phyloP scores from a whole-genome alignment of 35 echinoderm and acorn worm genomes.

The Diadema setosum region DNA sequence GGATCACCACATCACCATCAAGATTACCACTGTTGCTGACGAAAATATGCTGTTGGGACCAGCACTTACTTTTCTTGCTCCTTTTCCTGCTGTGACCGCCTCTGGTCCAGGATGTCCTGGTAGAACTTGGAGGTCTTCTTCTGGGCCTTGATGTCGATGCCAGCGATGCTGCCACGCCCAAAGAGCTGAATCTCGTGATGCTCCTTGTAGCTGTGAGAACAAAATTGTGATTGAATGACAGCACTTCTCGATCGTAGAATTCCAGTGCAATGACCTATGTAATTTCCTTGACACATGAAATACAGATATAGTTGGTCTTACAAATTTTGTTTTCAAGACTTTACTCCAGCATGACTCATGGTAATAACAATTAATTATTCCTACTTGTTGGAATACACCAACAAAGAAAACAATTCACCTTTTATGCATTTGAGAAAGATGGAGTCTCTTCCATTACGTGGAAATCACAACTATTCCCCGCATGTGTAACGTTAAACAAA shows the following conservation, averaged over 20 bases:
- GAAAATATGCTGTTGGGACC: no score
- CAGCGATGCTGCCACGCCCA: constrained; percentile 89
- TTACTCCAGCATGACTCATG: no score
- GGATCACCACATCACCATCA: no score
- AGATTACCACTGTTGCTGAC: no score
- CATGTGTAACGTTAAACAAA: no score
- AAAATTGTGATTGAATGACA: no score
- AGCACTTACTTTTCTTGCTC: constrained; percentile 98
- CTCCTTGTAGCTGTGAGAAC: constrained; percentile 70
- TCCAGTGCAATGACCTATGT: background rate
- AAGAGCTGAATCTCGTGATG: constrained; percentile 87
- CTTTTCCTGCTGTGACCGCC: constrained; percentile 84
- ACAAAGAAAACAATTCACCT: background rate
- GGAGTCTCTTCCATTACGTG: no score
- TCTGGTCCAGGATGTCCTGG: constrained; percentile 56
- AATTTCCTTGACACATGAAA: no score
- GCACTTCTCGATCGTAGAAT: no score
- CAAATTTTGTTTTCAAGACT: no score
- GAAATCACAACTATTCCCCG: no score
- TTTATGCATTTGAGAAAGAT: background rate
- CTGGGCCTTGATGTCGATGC: constrained; percentile 92
- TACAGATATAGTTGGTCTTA: no score
- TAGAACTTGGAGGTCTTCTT: constrained; percentile 94
- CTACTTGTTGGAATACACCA: background rate
- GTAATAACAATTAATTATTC: background rate